phyloP scores from a whole-genome alignment of 92 coral and sea anemone genomes.

The Epizoanthus illoricatus region DNA sequence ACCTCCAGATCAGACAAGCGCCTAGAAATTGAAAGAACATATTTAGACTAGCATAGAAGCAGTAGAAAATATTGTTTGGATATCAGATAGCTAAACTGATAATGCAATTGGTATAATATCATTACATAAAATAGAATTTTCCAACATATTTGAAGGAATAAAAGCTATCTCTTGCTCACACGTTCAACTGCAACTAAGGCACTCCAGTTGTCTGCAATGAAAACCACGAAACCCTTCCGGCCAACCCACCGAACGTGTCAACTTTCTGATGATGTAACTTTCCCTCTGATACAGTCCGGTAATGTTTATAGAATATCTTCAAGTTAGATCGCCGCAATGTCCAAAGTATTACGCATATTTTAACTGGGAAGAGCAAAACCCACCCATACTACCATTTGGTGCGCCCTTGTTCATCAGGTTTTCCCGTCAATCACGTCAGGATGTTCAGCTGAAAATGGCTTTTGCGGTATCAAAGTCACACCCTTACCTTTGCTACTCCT shows the following conservation, averaged over 20 bases:
- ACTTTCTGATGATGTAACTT: background rate
- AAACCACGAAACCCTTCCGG: constrained; percentile 46
- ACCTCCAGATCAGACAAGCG: constrained; percentile 40
- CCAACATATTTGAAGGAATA: constrained; percentile 12
- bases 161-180: constrained; percentile 36
- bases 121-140: constrained; percentile 9
- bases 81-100: constrained; percentile 24
- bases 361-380: constrained; percentile 77
- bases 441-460: constrained; percentile 25
- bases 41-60: background rate
- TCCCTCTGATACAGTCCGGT: constrained; percentile 4
- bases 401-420: constrained; percentile 48
- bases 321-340: constrained; percentile 42
- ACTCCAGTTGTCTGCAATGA: constrained; percentile 17
- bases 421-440: constrained; percentile 52
- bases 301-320: constrained; percentile 10
- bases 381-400: constrained; percentile 78
- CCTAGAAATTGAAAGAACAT: constrained; percentile 37
- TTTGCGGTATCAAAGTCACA: constrained; percentile 36
- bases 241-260: constrained; percentile 11
- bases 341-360: constrained; percentile 78
- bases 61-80: constrained; percentile 10
- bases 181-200: constrained; percentile 29
- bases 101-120: constrained; percentile 25
- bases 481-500: constrained; percentile 60